These are phyloP conservation scores for Boulengeromyrus knoepffleri DNA, from an alignment of 2,113 vertebrate species.

Conservation along the genomic window DNA sequence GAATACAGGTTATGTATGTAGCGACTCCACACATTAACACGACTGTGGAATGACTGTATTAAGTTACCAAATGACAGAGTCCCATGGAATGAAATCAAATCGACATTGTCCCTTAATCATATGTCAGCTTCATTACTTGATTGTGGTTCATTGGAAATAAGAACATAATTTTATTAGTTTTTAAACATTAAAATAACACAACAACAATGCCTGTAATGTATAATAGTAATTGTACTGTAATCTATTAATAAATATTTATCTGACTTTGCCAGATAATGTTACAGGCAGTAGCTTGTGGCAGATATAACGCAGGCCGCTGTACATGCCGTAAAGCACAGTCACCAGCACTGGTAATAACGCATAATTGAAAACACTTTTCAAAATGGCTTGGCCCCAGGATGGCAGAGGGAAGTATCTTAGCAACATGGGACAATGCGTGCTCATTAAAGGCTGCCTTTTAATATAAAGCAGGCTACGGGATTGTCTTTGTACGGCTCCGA, in stretches of 20 bases:
- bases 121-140: background rate
- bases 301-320: background rate
- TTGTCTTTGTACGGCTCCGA: background rate
- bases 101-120: background rate
- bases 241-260: background rate
- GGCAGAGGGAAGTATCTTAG: constrained; percentile 2
- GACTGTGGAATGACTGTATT: background rate
- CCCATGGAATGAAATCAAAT: background rate
- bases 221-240: background rate
- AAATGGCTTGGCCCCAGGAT: constrained; percentile 1
- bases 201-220: background rate
- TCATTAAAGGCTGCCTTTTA: constrained; percentile 1
- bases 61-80: background rate
- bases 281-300: background rate
- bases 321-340: too few species aligned
- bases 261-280: background rate
- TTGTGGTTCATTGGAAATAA: background rate
- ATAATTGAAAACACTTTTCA: constrained; percentile 19
- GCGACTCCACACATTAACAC: background rate
- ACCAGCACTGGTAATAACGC: background rate
- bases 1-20: background rate
- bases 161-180: background rate
- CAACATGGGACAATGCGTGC: background rate
- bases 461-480: background rate
- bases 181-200: background rate